These are phyloP conservation scores for Drosophila engyochracea DNA, from an alignment of 2,888 invertebrate genomes.

Conservation along the genomic window DNA sequence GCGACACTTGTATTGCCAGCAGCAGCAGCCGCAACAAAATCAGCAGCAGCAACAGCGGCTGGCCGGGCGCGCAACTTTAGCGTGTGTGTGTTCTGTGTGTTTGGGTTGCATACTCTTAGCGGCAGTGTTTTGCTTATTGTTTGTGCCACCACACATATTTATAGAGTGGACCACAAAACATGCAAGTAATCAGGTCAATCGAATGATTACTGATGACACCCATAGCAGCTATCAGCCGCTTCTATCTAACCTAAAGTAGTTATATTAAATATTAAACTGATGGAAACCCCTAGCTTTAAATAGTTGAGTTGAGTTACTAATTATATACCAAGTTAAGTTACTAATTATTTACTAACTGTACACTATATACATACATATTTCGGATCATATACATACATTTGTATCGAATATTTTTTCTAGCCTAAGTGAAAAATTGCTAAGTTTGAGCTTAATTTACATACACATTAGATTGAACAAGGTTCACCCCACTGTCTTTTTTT, in stretches of 20 bases:
- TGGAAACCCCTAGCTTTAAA: not conserved
- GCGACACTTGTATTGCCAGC: conserved; percentile 16
- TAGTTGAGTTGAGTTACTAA: not conserved
- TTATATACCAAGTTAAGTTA: not conserved
- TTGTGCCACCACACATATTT: conserved; percentile 69
- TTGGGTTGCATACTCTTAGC: conserved; percentile 45
- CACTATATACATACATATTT: not conserved
- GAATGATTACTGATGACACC: conserved; percentile 42
- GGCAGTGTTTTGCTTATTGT: conserved; percentile 60
- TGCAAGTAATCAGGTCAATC: conserved; percentile 75
- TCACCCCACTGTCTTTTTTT: conserved; percentile 37
- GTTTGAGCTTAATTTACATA: not conserved
- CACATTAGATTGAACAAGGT: conserved; percentile 31
- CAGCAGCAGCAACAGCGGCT: conserved; percentile 26
- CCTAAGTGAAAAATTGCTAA: not conserved
- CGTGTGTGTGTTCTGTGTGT: conserved; percentile 37
- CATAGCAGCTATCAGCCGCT: conserved; percentile 5
- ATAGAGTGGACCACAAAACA: conserved; percentile 68
- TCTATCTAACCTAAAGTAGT: conserved; percentile 11
- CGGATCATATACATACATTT: not conserved
- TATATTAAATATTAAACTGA: not conserved
- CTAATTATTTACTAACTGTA: not conserved
- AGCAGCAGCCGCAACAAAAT: not conserved
- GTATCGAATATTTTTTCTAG: not conserved
- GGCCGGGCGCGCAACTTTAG: conserved; percentile 54